Percentiles rank a stretch among this genome's conserved stretches.
These are phyloP conservation scores for Spizella passerina DNA, from an alignment of 2,797 vertebrate genomes.

Conservation along the genomic window DNA sequence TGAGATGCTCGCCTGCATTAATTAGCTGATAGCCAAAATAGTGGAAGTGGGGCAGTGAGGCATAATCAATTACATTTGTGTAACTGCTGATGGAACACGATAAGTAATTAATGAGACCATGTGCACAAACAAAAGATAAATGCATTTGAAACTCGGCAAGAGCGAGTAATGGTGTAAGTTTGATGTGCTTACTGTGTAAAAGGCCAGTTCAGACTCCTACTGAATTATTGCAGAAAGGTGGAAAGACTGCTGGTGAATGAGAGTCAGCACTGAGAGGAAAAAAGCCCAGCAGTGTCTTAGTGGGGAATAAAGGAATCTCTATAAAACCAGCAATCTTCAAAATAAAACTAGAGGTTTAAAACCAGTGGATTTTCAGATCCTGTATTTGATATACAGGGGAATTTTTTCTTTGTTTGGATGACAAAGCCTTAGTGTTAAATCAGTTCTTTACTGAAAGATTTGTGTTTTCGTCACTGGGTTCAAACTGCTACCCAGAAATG, in stretches of 20 bases:
- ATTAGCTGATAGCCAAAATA: slow-evolving; percentile 49
- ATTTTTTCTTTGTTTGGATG: not conserved
- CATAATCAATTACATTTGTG: slow-evolving; percentile 17
- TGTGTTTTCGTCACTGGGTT: not conserved
- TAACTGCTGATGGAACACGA: slow-evolving; percentile 10
- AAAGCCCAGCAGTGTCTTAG: not conserved
- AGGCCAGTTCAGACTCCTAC: not conserved
- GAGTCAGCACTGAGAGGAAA: not conserved
- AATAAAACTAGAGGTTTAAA: not conserved
- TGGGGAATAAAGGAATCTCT: not conserved
- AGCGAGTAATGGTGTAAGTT: not conserved
- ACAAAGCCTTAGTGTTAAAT: not conserved
- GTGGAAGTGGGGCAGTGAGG: not conserved
- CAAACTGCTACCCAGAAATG: not conserved
- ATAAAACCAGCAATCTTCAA: not conserved
- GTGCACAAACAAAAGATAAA: not conserved
- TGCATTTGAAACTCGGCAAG: not conserved
- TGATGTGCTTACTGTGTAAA: slow-evolving; percentile 25
- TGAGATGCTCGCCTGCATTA: not conserved
- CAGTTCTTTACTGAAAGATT: not conserved
- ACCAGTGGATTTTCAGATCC: not conserved
- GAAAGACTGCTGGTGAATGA: not conserved
- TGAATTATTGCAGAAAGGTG: slow-evolving; percentile 5
- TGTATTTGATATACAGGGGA: not conserved
- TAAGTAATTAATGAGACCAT: slow-evolving; percentile 46